Evolutionary conservation across 2,888 invertebrate genomes (phyloP).

Genomic region (Scaptomyza reducta): DNA sequence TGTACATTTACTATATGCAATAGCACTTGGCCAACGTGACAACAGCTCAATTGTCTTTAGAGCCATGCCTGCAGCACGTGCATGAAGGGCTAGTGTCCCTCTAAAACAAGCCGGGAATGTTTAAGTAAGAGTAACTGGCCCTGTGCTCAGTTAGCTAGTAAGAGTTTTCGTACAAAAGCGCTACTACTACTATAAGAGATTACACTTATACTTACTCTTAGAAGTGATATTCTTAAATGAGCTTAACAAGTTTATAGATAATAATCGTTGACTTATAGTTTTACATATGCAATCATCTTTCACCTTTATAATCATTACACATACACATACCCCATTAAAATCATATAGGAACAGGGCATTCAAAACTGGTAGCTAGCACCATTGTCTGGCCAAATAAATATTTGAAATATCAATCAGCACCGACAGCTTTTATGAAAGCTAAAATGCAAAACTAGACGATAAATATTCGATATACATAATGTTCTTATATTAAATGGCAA

Average conservation of each 20-base stretch:
- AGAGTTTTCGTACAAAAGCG: too few species aligned
- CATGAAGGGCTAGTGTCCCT: neutral
- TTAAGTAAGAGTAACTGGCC: neutral
- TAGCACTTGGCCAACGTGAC: conserved; percentile 13
- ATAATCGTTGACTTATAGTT: neutral
- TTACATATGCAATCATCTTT: neutral
- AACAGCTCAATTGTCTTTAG: conserved; percentile 28
- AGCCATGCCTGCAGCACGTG: conserved; percentile 50
- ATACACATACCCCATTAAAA: neutral
- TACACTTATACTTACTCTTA: too few species aligned
- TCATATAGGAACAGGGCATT: conserved; percentile 1
- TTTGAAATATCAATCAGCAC: conserved; percentile 58
- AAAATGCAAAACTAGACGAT: neutral
- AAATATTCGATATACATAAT: neutral
- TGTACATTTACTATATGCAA: neutral
- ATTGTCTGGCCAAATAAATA: conserved; percentile 48
- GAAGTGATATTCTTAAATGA: too few species aligned
- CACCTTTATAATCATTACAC: too few species aligned
- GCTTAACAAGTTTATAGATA: too few species aligned
- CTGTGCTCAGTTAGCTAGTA: neutral
- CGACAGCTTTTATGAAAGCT: conserved; percentile 7
- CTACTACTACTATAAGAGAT: too few species aligned
- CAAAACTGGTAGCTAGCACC: neutral
- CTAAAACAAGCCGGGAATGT: conserved; percentile 1
- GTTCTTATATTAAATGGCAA: conserved; percentile 27